phyloP scores from a whole-genome alignment of 2,797 vertebrate genomes.

The Melanogrammus aeglefinus region DNA sequence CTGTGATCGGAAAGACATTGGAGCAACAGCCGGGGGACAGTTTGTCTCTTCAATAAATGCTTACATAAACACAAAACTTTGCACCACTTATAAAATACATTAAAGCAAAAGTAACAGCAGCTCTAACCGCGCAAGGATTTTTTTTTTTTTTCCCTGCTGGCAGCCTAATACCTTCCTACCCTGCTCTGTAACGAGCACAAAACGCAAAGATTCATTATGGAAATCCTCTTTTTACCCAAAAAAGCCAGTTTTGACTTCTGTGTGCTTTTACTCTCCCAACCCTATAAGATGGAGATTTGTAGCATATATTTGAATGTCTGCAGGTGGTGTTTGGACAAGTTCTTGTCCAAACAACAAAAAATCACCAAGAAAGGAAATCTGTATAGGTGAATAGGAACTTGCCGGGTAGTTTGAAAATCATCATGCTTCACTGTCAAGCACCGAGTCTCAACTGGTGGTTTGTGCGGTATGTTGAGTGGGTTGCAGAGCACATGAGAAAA shows the following conservation, averaged over 20 bases:
- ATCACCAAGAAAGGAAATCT: too few species aligned
- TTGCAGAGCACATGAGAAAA: too few species aligned
- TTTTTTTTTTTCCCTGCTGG: too few species aligned
- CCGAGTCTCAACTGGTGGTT: too few species aligned
- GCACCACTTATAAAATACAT: neutral
- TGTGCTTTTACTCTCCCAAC: conserved; percentile 5
- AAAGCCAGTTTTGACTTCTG: neutral
- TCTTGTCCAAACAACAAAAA: too few species aligned
- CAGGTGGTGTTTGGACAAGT: too few species aligned
- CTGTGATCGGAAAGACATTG: neutral
- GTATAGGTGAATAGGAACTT: too few species aligned
- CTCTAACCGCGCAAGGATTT: too few species aligned
- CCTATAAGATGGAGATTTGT: neutral
- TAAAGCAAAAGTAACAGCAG: conserved; percentile 8
- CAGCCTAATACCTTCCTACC: conserved; percentile 15
- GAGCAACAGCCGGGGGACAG: neutral
- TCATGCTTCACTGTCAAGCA: too few species aligned
- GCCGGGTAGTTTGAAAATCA: too few species aligned
- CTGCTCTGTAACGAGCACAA: conserved; percentile 12
- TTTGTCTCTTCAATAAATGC: neutral
- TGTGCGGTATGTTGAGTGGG: too few species aligned
- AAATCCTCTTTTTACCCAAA: conserved; percentile 13
- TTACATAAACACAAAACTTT: neutral
- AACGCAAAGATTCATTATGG: conserved; percentile 39
- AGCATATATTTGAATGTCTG: too few species aligned